Evolutionary conservation across 2,113 vertebrate species (phyloP).

Genomic region (Serinus canaria): DNA sequence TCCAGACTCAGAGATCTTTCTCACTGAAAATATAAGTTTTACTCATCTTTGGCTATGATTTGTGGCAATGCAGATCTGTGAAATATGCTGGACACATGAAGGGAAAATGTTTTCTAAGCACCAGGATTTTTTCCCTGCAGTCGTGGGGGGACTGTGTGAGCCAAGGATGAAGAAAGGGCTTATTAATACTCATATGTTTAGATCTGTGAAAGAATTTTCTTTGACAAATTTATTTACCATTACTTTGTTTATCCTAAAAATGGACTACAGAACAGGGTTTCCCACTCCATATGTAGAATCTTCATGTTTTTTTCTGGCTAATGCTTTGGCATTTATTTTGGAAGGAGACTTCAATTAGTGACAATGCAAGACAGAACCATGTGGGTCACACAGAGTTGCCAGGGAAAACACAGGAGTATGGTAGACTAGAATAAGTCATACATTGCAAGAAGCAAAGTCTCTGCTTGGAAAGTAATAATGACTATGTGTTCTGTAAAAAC

Average conservation of each 20-base stretch:
- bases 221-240: neutral
- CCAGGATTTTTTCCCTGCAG: neutral
- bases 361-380: neutral
- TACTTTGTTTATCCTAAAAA: neutral
- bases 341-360: neutral
- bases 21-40: constrained; percentile 48
- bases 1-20: constrained; percentile 24
- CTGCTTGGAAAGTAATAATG: neutral
- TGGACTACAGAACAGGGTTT: neutral
- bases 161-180: constrained; percentile 37
- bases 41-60: constrained; percentile 43
- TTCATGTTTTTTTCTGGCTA: neutral
- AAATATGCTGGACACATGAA: constrained; percentile 51
- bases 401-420: neutral
- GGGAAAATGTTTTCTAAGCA: constrained; percentile 52
- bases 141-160: neutral
- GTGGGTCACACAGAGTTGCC: neutral
- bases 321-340: neutral
- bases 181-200: neutral
- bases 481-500: neutral
- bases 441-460: neutral
- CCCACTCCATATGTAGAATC: neutral
- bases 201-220: neutral
- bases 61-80: constrained; percentile 30
- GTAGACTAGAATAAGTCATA: neutral